Percentiles rank a stretch among this genome's conserved stretches.
phyloP scores from a whole-genome alignment of 1,140 invertebrate genomes.

The Ptiloglossa arizonensis region DNA sequence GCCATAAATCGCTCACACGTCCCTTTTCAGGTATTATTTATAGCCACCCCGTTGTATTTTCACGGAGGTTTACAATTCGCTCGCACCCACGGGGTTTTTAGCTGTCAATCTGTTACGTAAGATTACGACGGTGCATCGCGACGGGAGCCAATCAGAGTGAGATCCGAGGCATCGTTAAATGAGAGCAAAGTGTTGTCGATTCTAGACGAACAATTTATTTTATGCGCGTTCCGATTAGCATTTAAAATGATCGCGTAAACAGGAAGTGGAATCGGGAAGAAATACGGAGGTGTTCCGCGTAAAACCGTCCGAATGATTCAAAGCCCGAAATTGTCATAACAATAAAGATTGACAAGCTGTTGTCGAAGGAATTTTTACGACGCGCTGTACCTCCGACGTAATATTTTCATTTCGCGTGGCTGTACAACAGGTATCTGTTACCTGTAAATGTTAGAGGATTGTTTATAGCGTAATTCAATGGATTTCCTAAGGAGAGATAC shows the following conservation, averaged over 20 bases:
- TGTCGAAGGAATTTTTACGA: too few species aligned
- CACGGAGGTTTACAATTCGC: neutral
- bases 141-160: neutral
- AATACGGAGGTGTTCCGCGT: neutral
- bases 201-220: neutral
- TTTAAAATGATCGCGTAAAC: neutral
- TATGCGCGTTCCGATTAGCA: neutral
- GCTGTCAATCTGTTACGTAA: conserved; percentile 26
- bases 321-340: too few species aligned
- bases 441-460: too few species aligned
- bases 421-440: too few species aligned
- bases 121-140: neutral
- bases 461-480: too few species aligned
- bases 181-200: neutral
- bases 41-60: conserved; percentile 27
- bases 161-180: neutral
- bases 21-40: conserved; percentile 42
- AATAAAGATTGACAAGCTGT: too few species aligned
- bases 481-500: too few species aligned
- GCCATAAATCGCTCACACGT: conserved; percentile 36
- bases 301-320: too few species aligned
- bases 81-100: conserved; percentile 1
- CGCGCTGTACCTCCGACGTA: too few species aligned
- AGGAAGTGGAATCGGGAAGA: neutral
- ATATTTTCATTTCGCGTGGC: too few species aligned